Percentiles rank a stretch among this genome's conserved stretches.
phyloP scores from a whole-genome alignment of 2,113 vertebrate species.

The Colossoma macropomum region DNA sequence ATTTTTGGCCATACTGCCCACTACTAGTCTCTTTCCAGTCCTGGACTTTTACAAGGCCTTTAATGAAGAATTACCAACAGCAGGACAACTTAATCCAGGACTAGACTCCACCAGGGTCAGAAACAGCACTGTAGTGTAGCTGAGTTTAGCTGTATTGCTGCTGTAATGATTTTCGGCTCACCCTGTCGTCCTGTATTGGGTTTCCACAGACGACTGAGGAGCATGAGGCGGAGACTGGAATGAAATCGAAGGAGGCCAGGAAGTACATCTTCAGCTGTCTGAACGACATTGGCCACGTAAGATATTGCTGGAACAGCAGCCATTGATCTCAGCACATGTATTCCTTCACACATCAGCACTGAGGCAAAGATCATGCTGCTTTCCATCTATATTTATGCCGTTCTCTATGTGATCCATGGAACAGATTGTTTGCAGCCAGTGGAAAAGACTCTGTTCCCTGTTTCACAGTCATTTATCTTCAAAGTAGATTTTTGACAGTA shows the following conservation, averaged over 20 bases:
- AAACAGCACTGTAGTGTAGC: neutral
- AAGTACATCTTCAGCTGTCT: slow-evolving; percentile 98
- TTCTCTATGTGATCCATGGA: neutral
- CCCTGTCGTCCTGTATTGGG: neutral
- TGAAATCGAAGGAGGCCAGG: slow-evolving; percentile 98
- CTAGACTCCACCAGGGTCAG: neutral
- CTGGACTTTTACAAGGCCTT: neutral
- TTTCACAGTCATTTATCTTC: neutral
- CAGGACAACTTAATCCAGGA: neutral
- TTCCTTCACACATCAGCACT: neutral
- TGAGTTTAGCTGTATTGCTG: neutral
- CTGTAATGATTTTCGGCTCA: slow-evolving; percentile 1
- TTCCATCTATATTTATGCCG: neutral
- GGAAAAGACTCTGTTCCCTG: neutral
- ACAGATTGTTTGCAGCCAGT: neutral
- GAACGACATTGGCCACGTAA: slow-evolving; percentile 95
- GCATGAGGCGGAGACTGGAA: slow-evolving; percentile 94
- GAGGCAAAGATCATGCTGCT: neutral
- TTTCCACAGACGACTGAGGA: slow-evolving; percentile 89
- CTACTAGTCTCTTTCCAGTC: no score
- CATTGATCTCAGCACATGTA: neutral
- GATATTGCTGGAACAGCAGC: slow-evolving; percentile 61
- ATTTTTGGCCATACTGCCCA: neutral
- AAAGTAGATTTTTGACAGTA: neutral
- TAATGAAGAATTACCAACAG: neutral